Percentiles rank a stretch among this genome's conserved stretches.
phyloP scores from a whole-genome alignment of 1,140 invertebrate species.

The Oryzaephilus surinamensis region DNA sequence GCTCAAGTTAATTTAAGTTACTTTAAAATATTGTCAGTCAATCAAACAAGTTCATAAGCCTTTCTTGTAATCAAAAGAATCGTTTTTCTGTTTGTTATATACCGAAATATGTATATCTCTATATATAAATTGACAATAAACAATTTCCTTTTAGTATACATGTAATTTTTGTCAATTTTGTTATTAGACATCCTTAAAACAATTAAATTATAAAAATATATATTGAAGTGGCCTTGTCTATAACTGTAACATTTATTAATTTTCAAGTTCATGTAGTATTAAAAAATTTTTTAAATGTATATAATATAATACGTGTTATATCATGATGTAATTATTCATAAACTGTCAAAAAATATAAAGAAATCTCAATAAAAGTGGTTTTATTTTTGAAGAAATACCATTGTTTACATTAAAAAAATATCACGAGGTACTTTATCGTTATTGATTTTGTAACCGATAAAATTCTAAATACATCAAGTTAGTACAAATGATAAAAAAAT shows the following conservation, averaged over 20 bases:
- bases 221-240: constrained; percentile 27
- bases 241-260: constrained; percentile 15
- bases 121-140: constrained; percentile 12
- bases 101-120: too few species aligned
- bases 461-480: too few species aligned
- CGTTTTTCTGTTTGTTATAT: neutral
- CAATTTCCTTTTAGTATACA: neutral
- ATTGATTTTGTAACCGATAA: too few species aligned
- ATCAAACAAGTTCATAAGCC: constrained; percentile 1
- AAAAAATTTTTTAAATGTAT: constrained; percentile 6
- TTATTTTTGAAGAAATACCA: neutral
- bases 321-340: constrained; percentile 4
- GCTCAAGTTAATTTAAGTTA: constrained; percentile 19
- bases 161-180: constrained; percentile 11
- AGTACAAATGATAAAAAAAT: neutral
- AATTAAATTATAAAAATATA: constrained; percentile 13
- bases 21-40: constrained; percentile 7
- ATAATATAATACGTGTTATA: constrained; percentile 8
- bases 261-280: constrained; percentile 14
- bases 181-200: constrained; percentile 2
- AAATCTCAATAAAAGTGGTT: constrained; percentile 9
- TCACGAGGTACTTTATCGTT: too few species aligned
- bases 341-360: constrained; percentile 1
- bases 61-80: constrained; percentile 9
- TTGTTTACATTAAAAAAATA: neutral